A percentile compares a stretch with the other conserved stretches of the same genome.
phyloP scores from a whole-genome alignment of 2,113 vertebrate genomes.

The Prionailurus viverrinus region DNA sequence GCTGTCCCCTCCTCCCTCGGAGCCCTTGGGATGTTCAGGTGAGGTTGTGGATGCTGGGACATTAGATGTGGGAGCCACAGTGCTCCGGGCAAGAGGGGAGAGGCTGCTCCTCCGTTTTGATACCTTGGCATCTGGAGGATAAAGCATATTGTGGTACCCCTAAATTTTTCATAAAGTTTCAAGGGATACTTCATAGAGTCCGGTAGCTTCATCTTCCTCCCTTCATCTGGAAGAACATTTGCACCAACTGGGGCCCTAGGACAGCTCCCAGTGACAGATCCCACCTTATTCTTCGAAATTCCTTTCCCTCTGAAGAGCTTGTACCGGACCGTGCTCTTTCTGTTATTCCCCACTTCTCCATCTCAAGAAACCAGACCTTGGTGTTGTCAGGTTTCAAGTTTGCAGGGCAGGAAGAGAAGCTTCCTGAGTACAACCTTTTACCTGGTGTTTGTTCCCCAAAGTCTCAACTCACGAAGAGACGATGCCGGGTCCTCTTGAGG shows the following conservation, averaged over 20 bases:
- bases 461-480: background rate
- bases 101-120: background rate
- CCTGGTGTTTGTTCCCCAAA: slow-evolving; percentile 10
- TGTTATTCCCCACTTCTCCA: background rate
- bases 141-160: background rate
- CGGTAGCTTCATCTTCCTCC: background rate
- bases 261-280: accelerated
- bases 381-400: background rate
- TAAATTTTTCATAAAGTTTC: background rate
- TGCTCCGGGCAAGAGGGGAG: background rate
- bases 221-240: background rate
- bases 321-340: background rate
- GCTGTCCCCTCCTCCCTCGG: background rate
- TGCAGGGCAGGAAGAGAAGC: background rate
- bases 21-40: background rate
- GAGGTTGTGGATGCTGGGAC: background rate
- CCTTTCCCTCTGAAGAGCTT: background rate
- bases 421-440: background rate
- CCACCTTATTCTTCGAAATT: background rate
- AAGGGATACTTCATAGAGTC: background rate
- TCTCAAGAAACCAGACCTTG: background rate
- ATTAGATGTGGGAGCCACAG: background rate
- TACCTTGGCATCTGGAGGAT: background rate
- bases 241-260: background rate
- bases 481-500: background rate